These are phyloP conservation scores for Cyclura pinguis DNA, from an alignment of 2,797 vertebrate genomes.

Conservation along the genomic window DNA sequence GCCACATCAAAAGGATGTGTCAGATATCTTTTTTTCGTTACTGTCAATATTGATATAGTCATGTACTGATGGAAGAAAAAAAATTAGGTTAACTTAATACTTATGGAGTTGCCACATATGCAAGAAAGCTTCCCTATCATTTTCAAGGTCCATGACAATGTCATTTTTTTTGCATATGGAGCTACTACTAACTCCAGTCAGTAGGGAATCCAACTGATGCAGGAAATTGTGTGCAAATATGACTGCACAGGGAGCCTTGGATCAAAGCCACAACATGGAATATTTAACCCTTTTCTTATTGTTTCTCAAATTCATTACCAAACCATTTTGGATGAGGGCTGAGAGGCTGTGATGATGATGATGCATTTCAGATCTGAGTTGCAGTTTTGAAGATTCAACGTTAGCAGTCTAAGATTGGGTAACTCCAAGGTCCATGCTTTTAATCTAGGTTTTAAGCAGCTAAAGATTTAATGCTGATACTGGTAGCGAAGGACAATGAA, in stretches of 20 bases:
- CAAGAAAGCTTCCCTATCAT: neutral
- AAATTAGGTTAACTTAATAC: neutral
- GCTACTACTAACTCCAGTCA: neutral
- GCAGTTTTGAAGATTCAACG: neutral
- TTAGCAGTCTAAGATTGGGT: neutral
- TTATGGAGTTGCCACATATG: neutral
- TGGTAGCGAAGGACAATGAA: neutral
- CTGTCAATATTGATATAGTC: neutral
- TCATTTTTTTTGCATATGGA: neutral
- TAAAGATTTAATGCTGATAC: neutral
- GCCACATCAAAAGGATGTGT: neutral
- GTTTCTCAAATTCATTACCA: neutral
- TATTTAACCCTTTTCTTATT: neutral
- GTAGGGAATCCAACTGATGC: neutral
- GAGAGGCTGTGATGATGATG: neutral
- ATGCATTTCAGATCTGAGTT: neutral
- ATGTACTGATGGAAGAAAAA: neutral
- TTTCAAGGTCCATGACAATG: neutral
- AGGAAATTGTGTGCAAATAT: neutral
- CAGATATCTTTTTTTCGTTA: neutral
- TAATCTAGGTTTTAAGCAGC: neutral
- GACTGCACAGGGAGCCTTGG: neutral
- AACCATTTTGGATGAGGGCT: neutral
- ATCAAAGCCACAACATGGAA: neutral
- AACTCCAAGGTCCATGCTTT: neutral